Conservation (phyloP, 2,888 invertebrate genomes). For the Rhopalosiphum nymphaeae region DNA sequence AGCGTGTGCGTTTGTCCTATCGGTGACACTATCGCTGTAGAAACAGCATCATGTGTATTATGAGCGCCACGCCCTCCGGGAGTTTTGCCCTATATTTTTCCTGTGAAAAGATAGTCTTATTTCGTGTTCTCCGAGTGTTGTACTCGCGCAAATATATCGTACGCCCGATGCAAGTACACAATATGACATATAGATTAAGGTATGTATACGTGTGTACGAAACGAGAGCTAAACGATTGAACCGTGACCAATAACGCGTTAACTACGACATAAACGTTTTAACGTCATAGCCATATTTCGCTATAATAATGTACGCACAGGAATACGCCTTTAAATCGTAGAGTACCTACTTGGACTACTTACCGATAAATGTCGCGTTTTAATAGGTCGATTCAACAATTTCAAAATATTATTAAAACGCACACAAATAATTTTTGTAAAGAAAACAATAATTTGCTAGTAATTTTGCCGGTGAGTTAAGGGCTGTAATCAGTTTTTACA, state of each 20-base stretch:
- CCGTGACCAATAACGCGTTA: background rate
- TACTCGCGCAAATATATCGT: background rate
- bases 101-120: background rate
- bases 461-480: background rate
- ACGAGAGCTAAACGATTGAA: slow-evolving; percentile 5
- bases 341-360: background rate
- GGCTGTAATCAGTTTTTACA: too few relatives aligned
- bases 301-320: background rate
- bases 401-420: background rate
- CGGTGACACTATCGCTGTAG: too few relatives aligned
- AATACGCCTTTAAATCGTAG: background rate
- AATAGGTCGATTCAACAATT: background rate
- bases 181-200: background rate
- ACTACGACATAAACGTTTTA: background rate
- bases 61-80: background rate
- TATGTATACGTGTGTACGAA: background rate
- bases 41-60: background rate
- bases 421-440: too few relatives aligned
- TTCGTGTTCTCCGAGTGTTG: background rate
- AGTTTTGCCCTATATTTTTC: background rate
- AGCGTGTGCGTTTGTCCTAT: background rate
- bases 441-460: background rate
- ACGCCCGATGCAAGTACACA: background rate
- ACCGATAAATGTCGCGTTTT: background rate
- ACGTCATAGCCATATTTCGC: background rate